These are phyloP conservation scores for Amblyopsis rosae DNA, from an alignment of 2,113 vertebrate genomes.

Conservation along the genomic window DNA sequence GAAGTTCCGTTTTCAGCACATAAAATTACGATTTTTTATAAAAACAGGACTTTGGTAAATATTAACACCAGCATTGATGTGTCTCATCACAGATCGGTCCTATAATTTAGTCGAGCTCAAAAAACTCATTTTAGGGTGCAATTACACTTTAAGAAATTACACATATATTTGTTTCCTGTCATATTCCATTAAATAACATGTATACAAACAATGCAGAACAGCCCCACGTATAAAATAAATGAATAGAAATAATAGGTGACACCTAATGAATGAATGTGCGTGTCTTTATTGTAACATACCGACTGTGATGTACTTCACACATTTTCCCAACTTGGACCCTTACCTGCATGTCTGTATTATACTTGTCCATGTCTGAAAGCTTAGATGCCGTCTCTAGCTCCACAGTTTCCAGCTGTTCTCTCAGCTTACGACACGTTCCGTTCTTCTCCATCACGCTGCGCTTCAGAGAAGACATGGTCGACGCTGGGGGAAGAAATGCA, in stretches of 20 bases:
- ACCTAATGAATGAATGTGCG: no score
- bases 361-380: slow-evolving; percentile 88
- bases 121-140: no score
- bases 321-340: background rate
- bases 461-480: slow-evolving; percentile 72
- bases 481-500: slow-evolving; percentile 48
- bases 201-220: background rate
- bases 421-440: slow-evolving; percentile 84
- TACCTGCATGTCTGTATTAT: slow-evolving; percentile 90
- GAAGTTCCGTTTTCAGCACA: no score
- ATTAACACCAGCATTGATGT: no score
- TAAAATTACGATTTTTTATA: no score
- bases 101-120: no score
- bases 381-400: slow-evolving; percentile 90
- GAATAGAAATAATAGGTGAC: no score
- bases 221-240: background rate
- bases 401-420: slow-evolving; percentile 84
- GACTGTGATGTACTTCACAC: background rate
- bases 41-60: no score
- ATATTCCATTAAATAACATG: no score
- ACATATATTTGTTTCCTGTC: background rate
- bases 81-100: no score
- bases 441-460: slow-evolving; percentile 82
- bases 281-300: no score
- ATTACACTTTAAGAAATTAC: background rate